Evolutionary conservation across 2,888 invertebrate species (phyloP).

Genomic region (Zelleria hepariella): DNA sequence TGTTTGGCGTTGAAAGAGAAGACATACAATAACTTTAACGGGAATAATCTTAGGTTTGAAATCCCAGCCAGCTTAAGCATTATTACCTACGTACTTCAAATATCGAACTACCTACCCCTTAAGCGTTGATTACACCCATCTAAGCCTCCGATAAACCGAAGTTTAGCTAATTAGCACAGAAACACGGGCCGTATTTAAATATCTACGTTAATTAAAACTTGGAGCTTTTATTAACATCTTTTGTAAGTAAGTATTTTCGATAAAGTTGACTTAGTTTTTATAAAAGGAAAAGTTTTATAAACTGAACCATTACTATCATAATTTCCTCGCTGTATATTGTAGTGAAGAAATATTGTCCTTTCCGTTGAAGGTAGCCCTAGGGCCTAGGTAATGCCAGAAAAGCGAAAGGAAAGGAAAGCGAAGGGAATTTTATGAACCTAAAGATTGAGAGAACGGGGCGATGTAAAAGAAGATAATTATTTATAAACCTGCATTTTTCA

Average conservation of each 20-base stretch:
- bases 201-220: constrained; percentile 36
- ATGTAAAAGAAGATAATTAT: no score
- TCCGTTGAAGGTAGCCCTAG: no score
- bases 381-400: no score
- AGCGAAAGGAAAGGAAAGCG: no score
- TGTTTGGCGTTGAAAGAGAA: no score
- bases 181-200: constrained; percentile 22
- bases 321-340: neutral
- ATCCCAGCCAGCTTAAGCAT: no score
- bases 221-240: neutral
- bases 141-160: constrained; percentile 34
- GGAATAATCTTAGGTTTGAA: no score
- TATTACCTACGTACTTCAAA: no score
- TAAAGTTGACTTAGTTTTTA: neutral
- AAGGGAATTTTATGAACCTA: no score
- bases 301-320: neutral
- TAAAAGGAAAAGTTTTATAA: neutral
- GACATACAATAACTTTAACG: no score
- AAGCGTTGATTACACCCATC: neutral
- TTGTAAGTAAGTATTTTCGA: neutral
- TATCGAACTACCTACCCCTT: neutral
- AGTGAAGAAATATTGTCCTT: neutral
- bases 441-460: no score
- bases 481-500: no score
- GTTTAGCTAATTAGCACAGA: constrained; percentile 35